Evolutionary conservation across 1,140 invertebrate genomes (phyloP).

Genomic region (Eubasilissa regina): DNA sequence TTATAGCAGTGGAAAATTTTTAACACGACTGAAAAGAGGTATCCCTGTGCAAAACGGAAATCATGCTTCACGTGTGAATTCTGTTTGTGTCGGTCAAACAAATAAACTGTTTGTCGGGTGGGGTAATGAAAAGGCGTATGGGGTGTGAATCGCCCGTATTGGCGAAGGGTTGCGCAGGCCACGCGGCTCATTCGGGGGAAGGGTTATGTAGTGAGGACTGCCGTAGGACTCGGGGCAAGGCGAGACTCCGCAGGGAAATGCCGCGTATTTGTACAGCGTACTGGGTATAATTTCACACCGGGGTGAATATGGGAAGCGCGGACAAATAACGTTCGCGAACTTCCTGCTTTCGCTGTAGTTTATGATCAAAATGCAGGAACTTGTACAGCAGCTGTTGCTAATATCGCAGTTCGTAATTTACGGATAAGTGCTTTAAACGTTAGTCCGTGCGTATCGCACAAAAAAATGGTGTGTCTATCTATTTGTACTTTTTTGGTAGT

Average conservation of each 20-base stretch:
- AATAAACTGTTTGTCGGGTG: too few species aligned
- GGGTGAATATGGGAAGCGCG: conserved; percentile 12
- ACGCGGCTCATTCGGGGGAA: too few species aligned
- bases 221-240: background rate
- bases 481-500: too few species aligned
- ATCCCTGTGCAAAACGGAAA: background rate
- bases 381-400: too few species aligned
- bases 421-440: too few species aligned
- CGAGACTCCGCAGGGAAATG: conserved; percentile 5
- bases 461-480: too few species aligned
- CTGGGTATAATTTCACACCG: conserved; percentile 30
- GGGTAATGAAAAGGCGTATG: too few species aligned
- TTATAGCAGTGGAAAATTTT: background rate
- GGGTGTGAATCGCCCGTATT: too few species aligned
- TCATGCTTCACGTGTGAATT: background rate
- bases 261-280: conserved; percentile 19
- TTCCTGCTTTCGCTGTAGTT: background rate
- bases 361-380: background rate
- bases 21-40: conserved; percentile 24
- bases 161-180: too few species aligned
- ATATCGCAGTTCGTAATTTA: too few species aligned
- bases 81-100: too few species aligned
- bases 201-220: background rate
- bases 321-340: conserved; percentile 11
- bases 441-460: too few species aligned